Percentiles rank a stretch among this genome's conserved stretches.
Conservation (phyloP, 1,140 invertebrate genomes). For the Oppia nitens region DNA sequence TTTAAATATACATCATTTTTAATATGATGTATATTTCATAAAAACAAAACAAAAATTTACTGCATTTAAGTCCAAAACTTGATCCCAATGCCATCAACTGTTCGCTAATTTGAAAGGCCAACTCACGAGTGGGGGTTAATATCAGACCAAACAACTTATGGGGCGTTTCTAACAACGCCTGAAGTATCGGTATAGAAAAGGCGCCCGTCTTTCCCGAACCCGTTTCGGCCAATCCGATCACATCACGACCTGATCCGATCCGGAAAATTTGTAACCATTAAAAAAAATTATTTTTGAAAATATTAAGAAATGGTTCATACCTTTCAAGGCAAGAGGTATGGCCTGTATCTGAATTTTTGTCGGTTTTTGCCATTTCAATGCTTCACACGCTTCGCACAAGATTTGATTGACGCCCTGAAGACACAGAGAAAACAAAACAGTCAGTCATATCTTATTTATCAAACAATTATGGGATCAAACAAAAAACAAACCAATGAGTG, state of each 20-base stretch:
- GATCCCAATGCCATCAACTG: slow-evolving; percentile 42
- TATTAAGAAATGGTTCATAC: slow-evolving; percentile 25
- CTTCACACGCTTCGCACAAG: slow-evolving; percentile 73
- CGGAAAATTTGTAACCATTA: background rate
- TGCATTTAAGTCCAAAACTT: slow-evolving; percentile 75
- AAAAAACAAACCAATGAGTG: no score
- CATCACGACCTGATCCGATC: slow-evolving; percentile 39
- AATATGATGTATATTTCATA: no score
- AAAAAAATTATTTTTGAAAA: slow-evolving; percentile 1
- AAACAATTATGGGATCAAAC: no score
- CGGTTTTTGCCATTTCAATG: slow-evolving; percentile 81
- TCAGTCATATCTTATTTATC: no score
- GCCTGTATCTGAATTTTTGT: slow-evolving; percentile 88
- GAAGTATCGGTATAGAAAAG: slow-evolving; percentile 88
- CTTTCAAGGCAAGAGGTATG: slow-evolving; percentile 72
- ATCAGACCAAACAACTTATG: slow-evolving; percentile 86
- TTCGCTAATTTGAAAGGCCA: slow-evolving; percentile 53
- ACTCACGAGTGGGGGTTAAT: slow-evolving; percentile 87
- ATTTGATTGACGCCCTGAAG: slow-evolving; percentile 73
- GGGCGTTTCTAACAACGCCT: slow-evolving; percentile 69
- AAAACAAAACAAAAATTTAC: slow-evolving; percentile 24
- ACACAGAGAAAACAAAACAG: no score
- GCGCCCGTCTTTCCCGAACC: slow-evolving; percentile 93
- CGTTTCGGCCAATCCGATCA: slow-evolving; percentile 93
- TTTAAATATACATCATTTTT: no score